Base-by-base conservation (phyloP, 1,140 invertebrate genomes). In the Aleiodes sp. region DNA sequence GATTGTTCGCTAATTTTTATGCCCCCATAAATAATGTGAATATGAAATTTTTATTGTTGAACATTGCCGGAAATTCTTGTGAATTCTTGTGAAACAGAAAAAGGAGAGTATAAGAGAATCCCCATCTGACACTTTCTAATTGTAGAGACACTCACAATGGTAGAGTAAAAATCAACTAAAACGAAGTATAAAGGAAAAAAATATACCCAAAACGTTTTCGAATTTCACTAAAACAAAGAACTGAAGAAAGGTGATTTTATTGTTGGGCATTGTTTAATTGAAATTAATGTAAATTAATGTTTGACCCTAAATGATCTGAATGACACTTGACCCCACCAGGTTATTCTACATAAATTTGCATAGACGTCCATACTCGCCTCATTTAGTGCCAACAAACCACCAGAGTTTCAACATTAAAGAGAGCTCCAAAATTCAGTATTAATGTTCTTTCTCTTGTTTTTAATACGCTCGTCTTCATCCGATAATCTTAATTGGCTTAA, bases 291-390 rank as follows among this genome's bases (percentile, higher is more conserved):
- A 80, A 82, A 83, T 80, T 52, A 57, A 56, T 39, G 43, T 57
- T 61, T 57, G 73, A 71, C 78, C 71, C 61, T 56, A 59, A n/a
- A 59, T 66, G 78, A 80, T 76, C 75, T 68, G 69, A 7, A 26
- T 62, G 78, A 75, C 79, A 76, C 68, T 75, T 78, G 74, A 78
- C 78, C 78, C 65, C 29, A 12, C 72, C 52, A 31, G 28, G 2
- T 0, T 65, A 72, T 69, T 79, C 71, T 74, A 78, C 77, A 82
- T 82, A 82, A 78, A 82, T 82, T 82, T 81, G 77, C 79, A 82
- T 82, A 75, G 70, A 29, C 46, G 46, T 52, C 46, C 26, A 16
- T 43, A 21, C 46, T 52, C 8, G 46, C 46, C 46, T 24, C 46
- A 52, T 52, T 52, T 21, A 24, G 16, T 19, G 46, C 39, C 39